Base-by-base conservation (phyloP, 1,140 invertebrate genomes). In the Trichoplusia ni region DNA sequence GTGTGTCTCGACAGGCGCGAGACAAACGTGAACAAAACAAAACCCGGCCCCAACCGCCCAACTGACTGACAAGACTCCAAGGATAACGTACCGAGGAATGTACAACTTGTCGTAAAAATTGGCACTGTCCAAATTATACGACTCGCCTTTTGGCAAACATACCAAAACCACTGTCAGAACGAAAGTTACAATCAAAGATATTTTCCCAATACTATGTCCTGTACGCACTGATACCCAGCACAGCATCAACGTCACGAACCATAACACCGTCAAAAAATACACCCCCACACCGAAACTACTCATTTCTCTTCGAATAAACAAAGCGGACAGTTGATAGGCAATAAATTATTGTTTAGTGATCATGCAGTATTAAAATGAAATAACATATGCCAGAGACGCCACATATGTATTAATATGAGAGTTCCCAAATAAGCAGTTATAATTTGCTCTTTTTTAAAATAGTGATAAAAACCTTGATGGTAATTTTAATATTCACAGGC, bases 101-200 rank as follows among this genome's bases (percentile, higher is more conserved):
- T 77, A 86, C 42, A 84, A 64, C 65, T 71, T 83, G 71, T 91
- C 87, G 51, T 90, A 90, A 78, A 89, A 84, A 69, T 86, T 81
- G 67, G 75, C 81, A 81, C 62, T 51, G 31, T 62, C 46, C 29
- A 38, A 13, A 47, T 67, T 29, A 8, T 66, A 25, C 21, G 29
- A 37, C 14, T 79, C 78, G 38, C 67, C 74, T 79, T 77, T 81
- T 80, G 85, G 77, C 80, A 88, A 67, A 60, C 69, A 64, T 53
- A 89, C 61, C 61, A 90, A 61, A 60, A 88, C 61, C 42, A 86
- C 66, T n/a, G 85, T 86, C 19, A 89, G 56, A 53, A 81, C 9
- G 21, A 77, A 69, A 21, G 86, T 77, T 31, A 85, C 56, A 21
- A 76, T 35, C 16, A 89, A 53, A 3, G 80, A 72, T 7, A 86